Conservation (phyloP, 2,888 invertebrate species). For the Sthenelais limicola region DNA sequence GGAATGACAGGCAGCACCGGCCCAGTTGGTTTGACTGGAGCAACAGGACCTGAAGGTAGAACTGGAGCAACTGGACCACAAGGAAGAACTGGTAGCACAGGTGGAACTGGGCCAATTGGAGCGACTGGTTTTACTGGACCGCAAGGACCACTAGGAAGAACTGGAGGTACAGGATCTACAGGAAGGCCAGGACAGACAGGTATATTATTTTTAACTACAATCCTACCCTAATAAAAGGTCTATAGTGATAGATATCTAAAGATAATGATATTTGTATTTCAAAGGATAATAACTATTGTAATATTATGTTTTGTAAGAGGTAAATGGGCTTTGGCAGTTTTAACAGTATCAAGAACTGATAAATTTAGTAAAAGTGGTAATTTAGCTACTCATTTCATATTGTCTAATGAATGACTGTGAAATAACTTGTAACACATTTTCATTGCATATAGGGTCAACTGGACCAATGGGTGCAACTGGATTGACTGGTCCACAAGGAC, state of each 20-base stretch:
- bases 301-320: no score
- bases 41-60: constrained; percentile 32
- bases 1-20: constrained; percentile 17
- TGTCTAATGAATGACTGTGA: no score
- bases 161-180: constrained; percentile 14
- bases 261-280: no score
- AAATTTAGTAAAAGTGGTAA: no score
- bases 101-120: constrained; percentile 23
- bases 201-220: neutral
- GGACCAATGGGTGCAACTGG: constrained; percentile 23
- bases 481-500: constrained; percentile 34
- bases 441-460: constrained; percentile 20
- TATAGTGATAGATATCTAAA: no score
- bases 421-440: no score
- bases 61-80: constrained; percentile 31
- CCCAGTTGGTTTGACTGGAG: constrained; percentile 25
- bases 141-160: neutral
- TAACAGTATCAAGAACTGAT: no score
- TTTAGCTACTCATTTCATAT: no score
- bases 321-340: no score
- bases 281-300: no score
- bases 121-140: neutral
- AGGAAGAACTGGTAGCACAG: constrained; percentile 12
- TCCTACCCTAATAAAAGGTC: no score
- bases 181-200: constrained; percentile 33